These are phyloP conservation scores for Ciconia stormi DNA, from an alignment of 2,113 vertebrate genomes.

Conservation along the genomic window DNA sequence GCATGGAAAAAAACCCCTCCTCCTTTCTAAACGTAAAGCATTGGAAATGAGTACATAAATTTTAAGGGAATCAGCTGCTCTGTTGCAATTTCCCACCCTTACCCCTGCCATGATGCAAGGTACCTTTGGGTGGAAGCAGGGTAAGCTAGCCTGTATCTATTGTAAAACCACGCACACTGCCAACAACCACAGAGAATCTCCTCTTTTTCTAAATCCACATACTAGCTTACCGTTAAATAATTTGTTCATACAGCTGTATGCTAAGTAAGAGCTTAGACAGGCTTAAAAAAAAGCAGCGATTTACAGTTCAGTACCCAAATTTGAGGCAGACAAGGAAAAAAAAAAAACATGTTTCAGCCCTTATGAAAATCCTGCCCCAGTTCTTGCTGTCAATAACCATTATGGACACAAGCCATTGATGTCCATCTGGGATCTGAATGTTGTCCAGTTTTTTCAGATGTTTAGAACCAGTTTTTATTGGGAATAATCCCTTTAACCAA, in stretches of 20 bases:
- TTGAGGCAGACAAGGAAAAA: background rate
- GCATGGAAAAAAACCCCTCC: background rate
- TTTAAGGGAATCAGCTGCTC: background rate
- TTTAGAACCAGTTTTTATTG: conserved; percentile 40
- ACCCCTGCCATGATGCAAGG: rapidly evolving
- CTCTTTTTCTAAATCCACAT: background rate
- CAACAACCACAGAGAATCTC: background rate
- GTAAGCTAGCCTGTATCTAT: background rate
- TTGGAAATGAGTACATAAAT: rapidly evolving
- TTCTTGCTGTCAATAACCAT: conserved; percentile 29
- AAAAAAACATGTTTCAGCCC: background rate
- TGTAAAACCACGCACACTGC: background rate
- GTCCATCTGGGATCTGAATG: conserved; percentile 41
- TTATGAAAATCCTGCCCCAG: background rate
- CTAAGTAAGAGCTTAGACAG: background rate
- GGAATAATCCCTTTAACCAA: conserved; percentile 35
- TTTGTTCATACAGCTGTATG: background rate
- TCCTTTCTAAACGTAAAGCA: background rate
- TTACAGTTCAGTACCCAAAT: conserved; percentile 9
- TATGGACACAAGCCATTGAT: background rate
- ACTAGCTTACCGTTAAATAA: background rate
- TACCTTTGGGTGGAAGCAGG: background rate
- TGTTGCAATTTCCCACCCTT: background rate
- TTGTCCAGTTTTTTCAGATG: conserved; percentile 34
- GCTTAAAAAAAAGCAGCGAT: background rate